Conservation (phyloP, 2,113 vertebrate genomes). For the Caloenas nicobarica region DNA sequence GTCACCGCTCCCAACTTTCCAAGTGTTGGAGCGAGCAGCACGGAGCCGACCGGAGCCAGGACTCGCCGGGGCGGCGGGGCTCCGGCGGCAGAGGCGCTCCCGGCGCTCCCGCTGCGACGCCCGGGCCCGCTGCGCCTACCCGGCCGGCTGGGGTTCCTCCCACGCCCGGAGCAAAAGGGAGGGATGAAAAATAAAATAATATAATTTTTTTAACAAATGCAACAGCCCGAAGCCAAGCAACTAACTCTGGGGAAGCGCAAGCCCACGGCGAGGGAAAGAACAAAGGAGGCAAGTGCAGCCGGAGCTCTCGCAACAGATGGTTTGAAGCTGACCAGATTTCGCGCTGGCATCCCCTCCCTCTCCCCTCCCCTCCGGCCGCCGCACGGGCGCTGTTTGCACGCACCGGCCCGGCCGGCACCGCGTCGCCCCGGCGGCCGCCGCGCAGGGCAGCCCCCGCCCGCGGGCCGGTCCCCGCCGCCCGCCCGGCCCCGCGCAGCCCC, state of each 20-base stretch:
- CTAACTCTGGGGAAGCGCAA: neutral
- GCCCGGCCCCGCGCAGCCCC: neutral
- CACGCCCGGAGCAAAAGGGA: neutral
- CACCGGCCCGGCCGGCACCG: neutral
- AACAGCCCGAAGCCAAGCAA: neutral
- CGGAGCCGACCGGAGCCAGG: neutral
- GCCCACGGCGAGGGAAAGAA: conserved; percentile 6
- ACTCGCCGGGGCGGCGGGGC: neutral
- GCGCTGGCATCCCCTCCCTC: neutral
- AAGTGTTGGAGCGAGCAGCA: neutral
- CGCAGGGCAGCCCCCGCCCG: neutral
- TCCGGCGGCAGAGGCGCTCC: neutral
- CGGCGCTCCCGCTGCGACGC: neutral
- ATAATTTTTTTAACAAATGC: neutral
- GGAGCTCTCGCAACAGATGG: conserved; percentile 55
- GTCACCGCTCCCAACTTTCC: neutral
- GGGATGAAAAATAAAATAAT: neutral
- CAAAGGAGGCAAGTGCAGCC: conserved; percentile 54
- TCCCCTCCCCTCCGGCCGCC: neutral
- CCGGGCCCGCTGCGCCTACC: neutral
- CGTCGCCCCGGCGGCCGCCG: neutral
- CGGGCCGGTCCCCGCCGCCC: neutral
- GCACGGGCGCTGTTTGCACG: neutral
- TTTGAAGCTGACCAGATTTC: conserved; percentile 29
- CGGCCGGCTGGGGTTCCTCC: neutral